Evolutionary conservation across 2,113 vertebrate genomes (phyloP).

Genomic region (Macrotis lagotis): DNA sequence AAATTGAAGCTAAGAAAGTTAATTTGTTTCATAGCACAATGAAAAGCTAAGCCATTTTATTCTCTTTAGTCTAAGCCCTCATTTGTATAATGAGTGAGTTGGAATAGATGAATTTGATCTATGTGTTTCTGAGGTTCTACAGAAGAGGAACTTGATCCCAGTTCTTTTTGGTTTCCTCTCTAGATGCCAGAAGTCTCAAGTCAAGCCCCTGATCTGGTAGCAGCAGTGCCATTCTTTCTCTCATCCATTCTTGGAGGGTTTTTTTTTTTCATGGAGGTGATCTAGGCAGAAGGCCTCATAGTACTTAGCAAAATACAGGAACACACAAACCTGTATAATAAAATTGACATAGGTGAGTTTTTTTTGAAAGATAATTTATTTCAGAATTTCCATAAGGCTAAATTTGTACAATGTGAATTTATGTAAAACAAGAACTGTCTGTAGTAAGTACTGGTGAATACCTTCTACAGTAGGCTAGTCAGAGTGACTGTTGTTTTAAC

Average conservation of each 20-base stretch:
- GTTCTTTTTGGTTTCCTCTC: neutral
- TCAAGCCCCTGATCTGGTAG: neutral
- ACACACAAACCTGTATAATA: too few relatives aligned
- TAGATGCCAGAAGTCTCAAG: neutral
- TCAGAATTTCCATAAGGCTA: neutral
- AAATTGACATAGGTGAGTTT: neutral
- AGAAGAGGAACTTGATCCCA: neutral
- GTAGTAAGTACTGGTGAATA: constrained; percentile 24
- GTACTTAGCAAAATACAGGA: neutral
- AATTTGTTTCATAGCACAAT: neutral
- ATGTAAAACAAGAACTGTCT: neutral
- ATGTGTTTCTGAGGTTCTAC: neutral
- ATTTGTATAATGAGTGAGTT: neutral
- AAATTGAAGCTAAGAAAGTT: neutral
- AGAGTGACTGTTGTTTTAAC: constrained; percentile 46
- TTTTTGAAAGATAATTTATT: neutral
- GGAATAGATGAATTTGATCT: neutral
- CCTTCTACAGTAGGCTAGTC: constrained; percentile 18
- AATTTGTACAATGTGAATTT: neutral
- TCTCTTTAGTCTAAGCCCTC: neutral
- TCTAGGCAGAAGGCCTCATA: neutral
- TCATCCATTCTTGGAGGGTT: neutral
- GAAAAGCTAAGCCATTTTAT: neutral
- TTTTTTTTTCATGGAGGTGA: neutral
- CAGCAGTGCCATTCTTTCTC: neutral